Percentiles rank a stretch among this genome's conserved stretches.
Conservation (phyloP, 2,888 invertebrate genomes). For the Ectemnius continuus region DNA sequence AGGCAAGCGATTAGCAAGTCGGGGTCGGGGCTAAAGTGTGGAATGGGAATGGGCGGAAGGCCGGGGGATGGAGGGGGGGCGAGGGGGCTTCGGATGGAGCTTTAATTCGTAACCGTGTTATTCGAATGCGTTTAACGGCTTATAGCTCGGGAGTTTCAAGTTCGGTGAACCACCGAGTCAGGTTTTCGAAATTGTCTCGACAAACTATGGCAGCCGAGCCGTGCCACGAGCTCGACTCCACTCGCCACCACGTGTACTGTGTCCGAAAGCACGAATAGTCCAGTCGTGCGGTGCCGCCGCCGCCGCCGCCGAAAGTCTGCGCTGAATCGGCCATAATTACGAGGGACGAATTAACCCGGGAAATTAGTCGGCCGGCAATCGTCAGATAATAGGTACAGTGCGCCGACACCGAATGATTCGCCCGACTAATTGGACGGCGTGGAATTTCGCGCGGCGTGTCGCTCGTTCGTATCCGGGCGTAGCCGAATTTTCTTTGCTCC, state of each 20-base stretch:
- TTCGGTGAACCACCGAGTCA: slow-evolving; percentile 35
- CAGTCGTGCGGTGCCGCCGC: too few relatives aligned
- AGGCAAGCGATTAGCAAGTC: slow-evolving; percentile 3
- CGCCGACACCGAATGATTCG: slow-evolving; percentile 63
- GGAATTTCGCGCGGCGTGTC: slow-evolving; percentile 58
- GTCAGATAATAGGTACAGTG: slow-evolving; percentile 61
- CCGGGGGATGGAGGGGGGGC: background rate
- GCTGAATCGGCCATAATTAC: slow-evolving; percentile 55
- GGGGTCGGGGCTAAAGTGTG: background rate
- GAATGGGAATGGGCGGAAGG: background rate
- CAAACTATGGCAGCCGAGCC: background rate
- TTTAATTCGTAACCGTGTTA: slow-evolving; percentile 6
- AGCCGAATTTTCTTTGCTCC: slow-evolving; percentile 31
- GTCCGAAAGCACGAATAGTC: too few relatives aligned
- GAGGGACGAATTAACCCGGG: slow-evolving; percentile 59
- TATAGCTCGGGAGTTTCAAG: slow-evolving; percentile 18
- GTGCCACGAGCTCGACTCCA: too few relatives aligned
- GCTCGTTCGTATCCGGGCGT: slow-evolving; percentile 18
- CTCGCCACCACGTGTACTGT: too few relatives aligned
- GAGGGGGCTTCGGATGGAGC: background rate
- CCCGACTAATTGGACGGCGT: slow-evolving; percentile 60
- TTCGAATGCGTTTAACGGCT: slow-evolving; percentile 20
- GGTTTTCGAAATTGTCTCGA: slow-evolving; percentile 36
- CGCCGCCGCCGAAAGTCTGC: slow-evolving; percentile 36
- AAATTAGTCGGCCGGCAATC: slow-evolving; percentile 69